Base-by-base conservation (phyloP, 2,888 invertebrate genomes). In the Rhamphomyia laevipes region DNA sequence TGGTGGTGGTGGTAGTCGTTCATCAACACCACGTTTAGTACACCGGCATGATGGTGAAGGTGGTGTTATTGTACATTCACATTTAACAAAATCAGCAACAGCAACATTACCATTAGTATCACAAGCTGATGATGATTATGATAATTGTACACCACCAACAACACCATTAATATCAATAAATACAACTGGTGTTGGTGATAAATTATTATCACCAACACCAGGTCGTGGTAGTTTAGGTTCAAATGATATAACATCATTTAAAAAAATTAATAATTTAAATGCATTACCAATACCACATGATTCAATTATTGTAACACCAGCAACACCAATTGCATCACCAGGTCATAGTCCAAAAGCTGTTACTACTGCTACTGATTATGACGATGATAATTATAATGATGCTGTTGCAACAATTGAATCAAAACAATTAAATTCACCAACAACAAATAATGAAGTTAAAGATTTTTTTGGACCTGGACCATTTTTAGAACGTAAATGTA, bases 261-360 rank as follows among this genome's bases (percentile, higher is more conserved):
- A 57, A 44, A 48, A 53, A 6, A 55, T n/a, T n/a, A 54, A 48
- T 58, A 27, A 9, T 27, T 42, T 42, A 27, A 12, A 42, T 10
- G 5, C 23, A n/a, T 51, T 54, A 16, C 55, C 54, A 12, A 46
- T 55, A 38, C 57, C 57, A 46, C 65, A 66, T 53, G 71, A 70
- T 59, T 56, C 66, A 44, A 69, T 70, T 52, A 70, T 70, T 56
- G 63, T 71, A 52, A 71, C 69, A 58, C 69, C 71, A 55, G 70
- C 71, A 56, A 71, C 71, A 51, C 71, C 71, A 51, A 63, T 66
- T 58, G 65, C 70, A 48, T 70, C 70, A 53, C 71, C 70, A n/a
- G 68, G 70, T 16, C 71, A 68, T 52, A 61, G 57, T 49, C 59
- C 60, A 40, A 64, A 65, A 46, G 55, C 4, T 18, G 43, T 18